A percentile compares a stretch with the other conserved stretches of the same genome.
These are phyloP conservation scores for Glomeris maerens DNA, from an alignment of 1,140 invertebrate species.

Conservation along the genomic window DNA sequence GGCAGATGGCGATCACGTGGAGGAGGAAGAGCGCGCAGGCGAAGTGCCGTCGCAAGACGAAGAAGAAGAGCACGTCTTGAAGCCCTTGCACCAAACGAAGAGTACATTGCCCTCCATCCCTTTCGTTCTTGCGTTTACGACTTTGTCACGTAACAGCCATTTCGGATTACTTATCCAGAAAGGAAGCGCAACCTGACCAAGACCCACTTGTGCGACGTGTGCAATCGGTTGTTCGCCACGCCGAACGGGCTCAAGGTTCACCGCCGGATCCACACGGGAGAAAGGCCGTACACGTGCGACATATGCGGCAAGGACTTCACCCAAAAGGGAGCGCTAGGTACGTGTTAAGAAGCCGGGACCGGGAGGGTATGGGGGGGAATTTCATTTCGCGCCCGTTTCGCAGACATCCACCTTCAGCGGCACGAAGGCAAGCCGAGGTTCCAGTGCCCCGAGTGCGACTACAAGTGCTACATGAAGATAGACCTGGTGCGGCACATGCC, in stretches of 20 bases:
- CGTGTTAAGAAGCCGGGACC: background rate
- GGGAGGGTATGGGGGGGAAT: background rate
- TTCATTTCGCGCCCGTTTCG: background rate
- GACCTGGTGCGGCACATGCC: slow-evolving; percentile 18
- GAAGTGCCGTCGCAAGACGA: too few relatives aligned
- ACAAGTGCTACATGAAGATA: slow-evolving; percentile 14
- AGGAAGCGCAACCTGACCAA: too few relatives aligned
- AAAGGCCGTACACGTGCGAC: too few relatives aligned
- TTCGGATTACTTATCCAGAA: too few relatives aligned
- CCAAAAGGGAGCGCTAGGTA: slow-evolving; percentile 7
- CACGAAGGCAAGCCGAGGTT: slow-evolving; percentile 14
- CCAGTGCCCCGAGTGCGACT: slow-evolving; percentile 16
- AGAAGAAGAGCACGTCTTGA: too few relatives aligned
- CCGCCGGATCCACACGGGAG: slow-evolving; percentile 21
- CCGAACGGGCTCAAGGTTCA: slow-evolving; percentile 16
- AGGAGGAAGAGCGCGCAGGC: too few relatives aligned
- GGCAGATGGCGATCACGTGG: too few relatives aligned
- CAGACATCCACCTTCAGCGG: slow-evolving; percentile 17
- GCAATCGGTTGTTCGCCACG: background rate
- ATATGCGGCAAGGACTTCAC: slow-evolving; percentile 14
- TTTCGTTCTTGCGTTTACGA: too few relatives aligned
- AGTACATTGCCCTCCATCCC: too few relatives aligned
- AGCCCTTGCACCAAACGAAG: too few relatives aligned
- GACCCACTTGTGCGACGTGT: slow-evolving; percentile 6
- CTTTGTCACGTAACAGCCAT: too few relatives aligned